A percentile compares a stretch with the other conserved stretches of the same genome.
Evolutionary conservation across 2,888 invertebrate genomes (phyloP).

Genomic region (Psylliodes chrysocephalus): DNA sequence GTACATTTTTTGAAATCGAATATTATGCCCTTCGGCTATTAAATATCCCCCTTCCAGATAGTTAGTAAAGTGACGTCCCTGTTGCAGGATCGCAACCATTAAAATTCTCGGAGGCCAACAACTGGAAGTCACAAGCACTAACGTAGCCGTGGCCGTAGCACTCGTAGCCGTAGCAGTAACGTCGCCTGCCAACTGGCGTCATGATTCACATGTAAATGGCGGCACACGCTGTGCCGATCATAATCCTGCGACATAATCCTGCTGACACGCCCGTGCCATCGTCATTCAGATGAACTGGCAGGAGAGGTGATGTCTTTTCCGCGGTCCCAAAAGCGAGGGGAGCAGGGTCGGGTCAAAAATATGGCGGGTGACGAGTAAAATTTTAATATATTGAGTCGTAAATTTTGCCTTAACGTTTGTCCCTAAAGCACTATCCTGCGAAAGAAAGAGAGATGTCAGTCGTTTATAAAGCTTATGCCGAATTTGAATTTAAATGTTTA

Average conservation of each 20-base stretch:
- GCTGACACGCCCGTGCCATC: constrained; percentile 37
- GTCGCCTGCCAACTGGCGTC: constrained; percentile 56
- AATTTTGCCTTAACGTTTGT: no score
- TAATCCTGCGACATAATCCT: constrained; percentile 48
- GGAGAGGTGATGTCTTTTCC: constrained; percentile 20
- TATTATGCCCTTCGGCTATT: no score
- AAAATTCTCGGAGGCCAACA: constrained; percentile 32
- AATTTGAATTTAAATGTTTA: no score
- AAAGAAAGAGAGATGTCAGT: no score
- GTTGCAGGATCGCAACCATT: constrained; percentile 4
- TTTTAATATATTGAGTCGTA: background rate
- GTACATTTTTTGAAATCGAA: no score
- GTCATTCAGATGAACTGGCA: constrained; percentile 29
- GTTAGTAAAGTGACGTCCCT: background rate
- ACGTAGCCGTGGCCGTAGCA: background rate
- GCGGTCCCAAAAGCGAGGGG: background rate
- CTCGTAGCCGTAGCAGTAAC: background rate
- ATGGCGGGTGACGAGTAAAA: background rate
- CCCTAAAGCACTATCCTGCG: no score
- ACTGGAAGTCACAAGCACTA: constrained; percentile 8
- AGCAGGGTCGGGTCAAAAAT: background rate
- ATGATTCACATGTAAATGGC: constrained; percentile 61
- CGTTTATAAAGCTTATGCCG: no score
- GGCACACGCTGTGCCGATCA: constrained; percentile 56
- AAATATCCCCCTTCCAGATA: background rate